Base-by-base conservation (phyloP, 92 coral and sea anemone species). In the Blastomussa wellsi region DNA sequence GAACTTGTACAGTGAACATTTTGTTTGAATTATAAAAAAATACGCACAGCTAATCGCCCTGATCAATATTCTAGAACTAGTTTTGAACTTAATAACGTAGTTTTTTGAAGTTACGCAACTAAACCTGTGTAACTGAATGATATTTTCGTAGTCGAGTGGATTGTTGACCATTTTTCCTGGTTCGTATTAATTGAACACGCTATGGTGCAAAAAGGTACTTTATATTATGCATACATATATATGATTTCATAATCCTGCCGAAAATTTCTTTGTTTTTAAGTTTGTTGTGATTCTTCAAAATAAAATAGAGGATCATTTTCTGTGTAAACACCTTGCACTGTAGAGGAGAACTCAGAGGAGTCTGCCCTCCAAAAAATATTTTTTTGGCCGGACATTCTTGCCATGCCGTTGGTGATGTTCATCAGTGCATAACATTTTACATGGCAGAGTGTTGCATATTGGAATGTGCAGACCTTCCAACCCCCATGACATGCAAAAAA, bases 1-100 rank as follows among this genome's bases (percentile, higher is more conserved):
- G 26, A 80, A 80, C 75, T 51, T 47, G 84, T 42, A 53, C 73
- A 39, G 33, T 57, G n/a, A 28, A 49, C 16, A 42, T 52, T 28
- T 44, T n/a, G 42, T 78, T 13, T 57, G 11, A 5, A 67, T 67
- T 12, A 14, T 5, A 5, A 29, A 16, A 24, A 19, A 67, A 31
- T 20, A 17, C 26, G 42, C 24, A 32, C 11, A 62, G 68, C 35
- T 9, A 62, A 62, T 62, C 68, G 33, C 32, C 26, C 31, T 26
- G 68, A 62, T 62, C 66, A 26, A 62, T 8, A n/a, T 16, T n/a
- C 31, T 59, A 55, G 62, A 17, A 19, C 62, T 44, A 44, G 65
- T 24, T 13, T 57, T 57, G 65, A 7, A 24, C 29, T 57, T 53
- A 49, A n/a, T n/a, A n/a, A 44, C 64, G 76, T 48, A 72, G 31